These are phyloP conservation scores for Cyclophora punctaria DNA, from an alignment of 2,888 invertebrate species.

Conservation along the genomic window DNA sequence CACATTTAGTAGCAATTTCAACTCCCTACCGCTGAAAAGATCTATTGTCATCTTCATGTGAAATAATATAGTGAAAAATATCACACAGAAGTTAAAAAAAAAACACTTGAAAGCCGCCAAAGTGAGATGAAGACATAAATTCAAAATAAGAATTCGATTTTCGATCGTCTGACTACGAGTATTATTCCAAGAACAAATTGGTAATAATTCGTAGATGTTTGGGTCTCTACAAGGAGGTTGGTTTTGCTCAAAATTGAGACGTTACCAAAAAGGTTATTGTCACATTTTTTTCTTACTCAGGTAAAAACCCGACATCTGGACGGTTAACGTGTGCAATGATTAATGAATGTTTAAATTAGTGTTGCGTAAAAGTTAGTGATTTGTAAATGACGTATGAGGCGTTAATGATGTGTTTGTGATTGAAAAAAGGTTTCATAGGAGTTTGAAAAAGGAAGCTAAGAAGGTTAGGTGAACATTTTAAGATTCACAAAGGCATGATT, in stretches of 20 bases:
- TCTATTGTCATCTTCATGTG: no score
- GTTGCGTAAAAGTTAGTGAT: conserved; percentile 14
- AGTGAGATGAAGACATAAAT: conserved; percentile 39
- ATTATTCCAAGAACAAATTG: conserved; percentile 23
- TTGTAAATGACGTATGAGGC: conserved; percentile 28
- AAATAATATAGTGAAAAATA: no score
- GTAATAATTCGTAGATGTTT: conserved; percentile 5
- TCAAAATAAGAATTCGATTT: conserved; percentile 32
- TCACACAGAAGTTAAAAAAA: no score
- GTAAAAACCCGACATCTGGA: conserved; percentile 45
- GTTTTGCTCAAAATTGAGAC: conserved; percentile 60
- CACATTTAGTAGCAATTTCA: no score
- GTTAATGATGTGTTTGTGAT: conserved; percentile 31
- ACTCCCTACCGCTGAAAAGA: no score
- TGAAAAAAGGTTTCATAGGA: neutral
- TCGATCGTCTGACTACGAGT: conserved; percentile 7
- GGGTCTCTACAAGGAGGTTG: conserved; percentile 17
- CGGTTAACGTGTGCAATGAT: conserved; percentile 60
- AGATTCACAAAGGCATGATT: no score
- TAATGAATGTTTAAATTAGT: conserved; percentile 60
- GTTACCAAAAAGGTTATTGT: conserved; percentile 58
- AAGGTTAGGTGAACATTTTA: no score
- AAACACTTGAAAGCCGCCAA: conserved; percentile 21
- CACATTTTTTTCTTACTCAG: conserved; percentile 60
- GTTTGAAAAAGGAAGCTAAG: no score